Conservation (phyloP, 2,888 invertebrate genomes). For the Yponomeuta malinellus region DNA sequence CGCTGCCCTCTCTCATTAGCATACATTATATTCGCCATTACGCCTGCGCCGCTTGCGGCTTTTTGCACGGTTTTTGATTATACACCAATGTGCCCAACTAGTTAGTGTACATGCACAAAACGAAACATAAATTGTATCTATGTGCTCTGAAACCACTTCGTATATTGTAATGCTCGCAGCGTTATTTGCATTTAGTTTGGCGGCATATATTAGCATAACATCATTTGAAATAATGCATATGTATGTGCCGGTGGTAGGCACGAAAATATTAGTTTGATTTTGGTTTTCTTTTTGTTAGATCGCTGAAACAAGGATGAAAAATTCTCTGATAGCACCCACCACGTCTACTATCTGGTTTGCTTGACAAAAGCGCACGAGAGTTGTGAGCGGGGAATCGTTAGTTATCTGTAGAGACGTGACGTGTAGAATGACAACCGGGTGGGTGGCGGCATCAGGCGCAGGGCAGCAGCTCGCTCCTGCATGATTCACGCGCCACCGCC, state of each 20-base stretch:
- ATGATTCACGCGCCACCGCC: not conserved
- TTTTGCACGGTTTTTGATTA: conserved; percentile 60
- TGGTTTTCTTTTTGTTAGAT: not conserved
- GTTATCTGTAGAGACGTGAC: conserved; percentile 1
- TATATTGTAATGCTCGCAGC: not conserved
- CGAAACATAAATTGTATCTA: not conserved
- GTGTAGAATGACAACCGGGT: not conserved
- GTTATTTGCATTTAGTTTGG: not conserved
- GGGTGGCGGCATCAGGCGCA: not conserved
- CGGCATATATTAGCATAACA: not conserved
- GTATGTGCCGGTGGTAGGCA: not conserved
- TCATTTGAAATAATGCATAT: not conserved
- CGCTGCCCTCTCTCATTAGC: conserved; percentile 64
- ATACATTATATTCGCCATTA: conserved; percentile 72
- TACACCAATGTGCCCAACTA: conserved; percentile 36
- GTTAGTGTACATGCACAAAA: not conserved
- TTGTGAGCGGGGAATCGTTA: not conserved
- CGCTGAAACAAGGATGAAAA: not conserved
- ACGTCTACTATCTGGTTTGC: not conserved
- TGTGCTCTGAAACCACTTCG: not conserved
- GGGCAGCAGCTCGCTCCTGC: not conserved
- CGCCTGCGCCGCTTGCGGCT: conserved; percentile 55
- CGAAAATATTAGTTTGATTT: not conserved
- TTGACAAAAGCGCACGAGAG: not conserved
- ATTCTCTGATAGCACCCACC: not conserved